Conservation (phyloP, 1,140 invertebrate species). For the Pseudobourletiella spinata region DNA sequence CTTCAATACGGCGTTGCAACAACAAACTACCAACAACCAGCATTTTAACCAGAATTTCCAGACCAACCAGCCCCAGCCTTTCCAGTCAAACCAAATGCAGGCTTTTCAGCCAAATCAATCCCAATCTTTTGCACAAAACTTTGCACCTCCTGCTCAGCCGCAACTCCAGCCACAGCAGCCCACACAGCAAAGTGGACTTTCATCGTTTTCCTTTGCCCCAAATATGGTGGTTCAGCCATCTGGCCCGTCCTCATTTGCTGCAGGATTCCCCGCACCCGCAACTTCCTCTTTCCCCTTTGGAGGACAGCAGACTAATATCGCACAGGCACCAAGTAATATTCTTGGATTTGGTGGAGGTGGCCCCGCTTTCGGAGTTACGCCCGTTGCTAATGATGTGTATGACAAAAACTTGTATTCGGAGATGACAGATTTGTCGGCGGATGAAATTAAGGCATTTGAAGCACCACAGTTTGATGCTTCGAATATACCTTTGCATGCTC, state of each 20-base stretch:
- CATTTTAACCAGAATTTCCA: not conserved
- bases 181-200: not conserved
- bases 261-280: too few relatives aligned
- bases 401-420: not conserved
- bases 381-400: not conserved
- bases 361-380: not conserved
- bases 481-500: constrained; percentile 11
- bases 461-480: not conserved
- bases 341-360: too few relatives aligned
- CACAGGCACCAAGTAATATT: too few relatives aligned
- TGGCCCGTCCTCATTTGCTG: not conserved
- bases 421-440: not conserved
- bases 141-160: not conserved
- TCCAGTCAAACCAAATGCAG: not conserved
- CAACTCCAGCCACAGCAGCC: constrained; percentile 1
- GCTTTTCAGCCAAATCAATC: not conserved
- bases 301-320: too few relatives aligned
- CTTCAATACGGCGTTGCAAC: not conserved
- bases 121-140: not conserved
- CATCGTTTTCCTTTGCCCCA: not conserved
- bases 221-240: not conserved
- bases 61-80: too few relatives aligned
- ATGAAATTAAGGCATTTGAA: constrained; percentile 12
- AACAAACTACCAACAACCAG: constrained; percentile 2
- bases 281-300: too few relatives aligned